Evolutionary conservation across 2,113 vertebrate genomes (phyloP).

Genomic region (Neolamprologus fasciatus): DNA sequence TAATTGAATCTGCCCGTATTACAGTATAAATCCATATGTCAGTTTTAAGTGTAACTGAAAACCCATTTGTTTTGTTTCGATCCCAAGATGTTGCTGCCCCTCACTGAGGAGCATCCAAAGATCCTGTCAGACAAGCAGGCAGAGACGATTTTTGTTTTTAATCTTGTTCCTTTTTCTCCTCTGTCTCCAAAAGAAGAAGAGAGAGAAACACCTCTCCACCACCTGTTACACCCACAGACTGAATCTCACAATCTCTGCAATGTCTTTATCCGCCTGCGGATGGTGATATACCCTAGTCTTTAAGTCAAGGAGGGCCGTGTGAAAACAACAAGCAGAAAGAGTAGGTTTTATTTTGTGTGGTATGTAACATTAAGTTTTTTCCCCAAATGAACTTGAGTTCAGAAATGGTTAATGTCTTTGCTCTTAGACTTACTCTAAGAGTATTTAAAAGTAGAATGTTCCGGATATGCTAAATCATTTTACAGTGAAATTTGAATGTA

Average conservation of each 20-base stretch:
- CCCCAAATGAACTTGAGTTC: neutral
- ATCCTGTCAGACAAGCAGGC: neutral
- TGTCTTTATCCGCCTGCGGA: neutral
- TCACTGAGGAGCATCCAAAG: neutral
- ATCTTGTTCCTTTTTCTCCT: neutral
- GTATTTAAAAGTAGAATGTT: neutral
- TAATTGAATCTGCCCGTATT: neutral
- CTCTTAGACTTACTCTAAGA: neutral
- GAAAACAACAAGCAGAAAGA: neutral
- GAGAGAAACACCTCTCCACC: neutral
- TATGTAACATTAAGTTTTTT: neutral
- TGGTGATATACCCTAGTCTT: neutral
- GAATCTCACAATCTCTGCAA: neutral
- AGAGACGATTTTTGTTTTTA: neutral
- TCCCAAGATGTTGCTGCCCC: neutral
- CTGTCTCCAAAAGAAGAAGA: neutral
- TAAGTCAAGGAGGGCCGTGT: rapidly evolving
- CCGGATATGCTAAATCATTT: rapidly evolving
- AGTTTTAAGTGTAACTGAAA: neutral
- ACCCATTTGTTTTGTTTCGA: neutral
- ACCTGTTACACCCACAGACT: neutral
- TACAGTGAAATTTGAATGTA: neutral
- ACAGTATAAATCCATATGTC: neutral
- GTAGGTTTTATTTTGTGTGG: neutral
- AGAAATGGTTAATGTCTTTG: neutral